These are phyloP conservation scores for Allobates femoralis DNA, from an alignment of 2,797 vertebrate species.

Conservation along the genomic window DNA sequence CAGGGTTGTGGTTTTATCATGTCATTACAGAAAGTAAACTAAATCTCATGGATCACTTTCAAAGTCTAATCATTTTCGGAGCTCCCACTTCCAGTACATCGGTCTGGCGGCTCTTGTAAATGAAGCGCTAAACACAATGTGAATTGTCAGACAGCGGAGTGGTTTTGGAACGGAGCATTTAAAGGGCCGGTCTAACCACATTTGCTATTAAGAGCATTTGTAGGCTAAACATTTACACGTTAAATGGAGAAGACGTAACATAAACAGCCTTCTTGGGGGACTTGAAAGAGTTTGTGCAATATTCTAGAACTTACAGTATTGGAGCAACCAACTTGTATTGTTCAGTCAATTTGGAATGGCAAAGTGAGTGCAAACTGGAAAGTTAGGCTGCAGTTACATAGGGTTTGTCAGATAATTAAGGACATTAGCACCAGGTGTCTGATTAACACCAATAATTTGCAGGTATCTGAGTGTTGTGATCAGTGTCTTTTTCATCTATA, in stretches of 20 bases:
- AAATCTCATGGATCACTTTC: slow-evolving; percentile 46
- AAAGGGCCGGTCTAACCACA: background rate
- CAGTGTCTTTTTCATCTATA: too few species aligned
- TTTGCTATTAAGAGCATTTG: background rate
- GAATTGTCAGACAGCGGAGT: background rate
- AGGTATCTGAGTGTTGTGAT: too few species aligned
- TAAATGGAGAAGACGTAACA: background rate
- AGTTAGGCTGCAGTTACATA: too few species aligned
- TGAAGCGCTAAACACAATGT: slow-evolving; percentile 2
- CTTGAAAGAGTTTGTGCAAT: too few species aligned
- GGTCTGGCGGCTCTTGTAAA: slow-evolving; percentile 9
- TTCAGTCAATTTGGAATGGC: too few species aligned
- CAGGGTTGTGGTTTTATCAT: slow-evolving; percentile 23
- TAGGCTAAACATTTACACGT: background rate
- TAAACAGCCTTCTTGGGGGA: too few species aligned
- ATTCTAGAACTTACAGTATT: too few species aligned
- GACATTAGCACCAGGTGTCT: too few species aligned
- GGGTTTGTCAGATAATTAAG: too few species aligned
- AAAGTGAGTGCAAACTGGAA: too few species aligned
- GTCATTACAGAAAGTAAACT: slow-evolving; percentile 44
- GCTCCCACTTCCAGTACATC: slow-evolving; percentile 35
- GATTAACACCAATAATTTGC: too few species aligned
- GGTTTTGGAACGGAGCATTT: slow-evolving; percentile 13
- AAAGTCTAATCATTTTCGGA: slow-evolving; percentile 42
- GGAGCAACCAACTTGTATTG: too few species aligned